A percentile compares a stretch with the other conserved stretches of the same genome.
Evolutionary conservation across 2,113 vertebrate genomes (phyloP).

Genomic region (Camelus bactrianus): DNA sequence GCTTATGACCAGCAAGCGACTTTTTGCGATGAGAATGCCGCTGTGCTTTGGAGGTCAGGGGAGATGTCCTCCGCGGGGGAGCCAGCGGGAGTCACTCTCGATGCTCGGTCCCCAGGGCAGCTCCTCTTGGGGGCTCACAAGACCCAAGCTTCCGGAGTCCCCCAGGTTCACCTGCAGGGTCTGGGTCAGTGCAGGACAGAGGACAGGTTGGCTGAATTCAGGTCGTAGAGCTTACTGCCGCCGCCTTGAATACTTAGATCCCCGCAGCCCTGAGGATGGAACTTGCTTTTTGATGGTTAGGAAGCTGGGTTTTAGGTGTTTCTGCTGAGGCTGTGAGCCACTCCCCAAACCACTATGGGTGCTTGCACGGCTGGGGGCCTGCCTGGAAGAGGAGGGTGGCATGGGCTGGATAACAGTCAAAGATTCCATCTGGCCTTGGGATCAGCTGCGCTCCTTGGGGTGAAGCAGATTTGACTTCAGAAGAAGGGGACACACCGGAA

Average conservation of each 20-base stretch:
- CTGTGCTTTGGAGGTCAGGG: background rate
- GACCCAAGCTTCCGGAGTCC: background rate
- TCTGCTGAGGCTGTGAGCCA: background rate
- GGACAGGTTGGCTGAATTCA: background rate
- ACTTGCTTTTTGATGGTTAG: background rate
- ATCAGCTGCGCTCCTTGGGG: background rate
- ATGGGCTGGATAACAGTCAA: background rate
- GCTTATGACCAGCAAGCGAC: background rate
- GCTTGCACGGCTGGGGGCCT: background rate
- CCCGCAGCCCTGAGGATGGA: background rate
- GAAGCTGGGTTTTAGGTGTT: background rate
- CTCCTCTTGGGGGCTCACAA: background rate
- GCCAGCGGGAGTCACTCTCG: background rate
- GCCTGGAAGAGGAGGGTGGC: background rate
- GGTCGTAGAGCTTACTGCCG: background rate
- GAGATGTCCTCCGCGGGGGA: background rate
- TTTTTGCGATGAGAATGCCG: background rate
- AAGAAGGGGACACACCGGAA: background rate
- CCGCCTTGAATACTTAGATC: no score
- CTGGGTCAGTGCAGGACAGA: background rate
- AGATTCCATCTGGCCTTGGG: background rate
- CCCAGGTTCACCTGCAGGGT: background rate
- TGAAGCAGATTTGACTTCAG: background rate
- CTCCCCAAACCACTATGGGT: background rate
- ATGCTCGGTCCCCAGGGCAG: fast-evolving